Evolutionary conservation across 2,888 invertebrate species (phyloP).

Genomic region (Sclerodermus sp.): DNA sequence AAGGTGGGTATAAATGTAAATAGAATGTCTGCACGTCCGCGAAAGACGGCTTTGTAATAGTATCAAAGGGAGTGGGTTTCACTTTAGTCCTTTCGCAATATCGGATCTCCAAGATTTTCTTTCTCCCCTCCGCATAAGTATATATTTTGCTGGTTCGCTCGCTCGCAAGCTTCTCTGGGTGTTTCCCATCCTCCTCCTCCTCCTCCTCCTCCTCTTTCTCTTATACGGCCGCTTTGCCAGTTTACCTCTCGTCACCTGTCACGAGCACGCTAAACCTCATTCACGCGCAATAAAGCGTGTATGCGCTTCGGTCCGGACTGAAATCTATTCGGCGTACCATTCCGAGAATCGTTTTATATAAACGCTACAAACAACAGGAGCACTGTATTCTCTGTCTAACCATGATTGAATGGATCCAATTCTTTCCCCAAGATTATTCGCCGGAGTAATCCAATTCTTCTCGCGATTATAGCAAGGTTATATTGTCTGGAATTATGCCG

Average conservation of each 20-base stretch:
- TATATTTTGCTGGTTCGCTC: background rate
- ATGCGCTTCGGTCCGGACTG: background rate
- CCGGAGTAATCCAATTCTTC: too few relatives aligned
- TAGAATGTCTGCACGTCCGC: constrained; percentile 47
- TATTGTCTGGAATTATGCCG: too few relatives aligned
- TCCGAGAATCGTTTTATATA: constrained; percentile 3
- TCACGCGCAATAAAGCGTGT: constrained; percentile 12
- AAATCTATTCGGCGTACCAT: too few relatives aligned
- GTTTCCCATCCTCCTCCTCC: background rate
- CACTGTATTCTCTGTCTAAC: too few relatives aligned
- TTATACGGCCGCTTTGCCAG: constrained; percentile 1
- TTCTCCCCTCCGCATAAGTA: background rate
- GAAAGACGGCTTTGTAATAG: constrained; percentile 44
- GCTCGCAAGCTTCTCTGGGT: too few relatives aligned
- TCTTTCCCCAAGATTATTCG: too few relatives aligned
- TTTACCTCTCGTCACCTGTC: constrained; percentile 18
- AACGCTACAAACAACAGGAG: constrained; percentile 8
- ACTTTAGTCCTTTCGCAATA: constrained; percentile 26
- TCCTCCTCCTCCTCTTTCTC: background rate
- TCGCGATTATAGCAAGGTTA: too few relatives aligned
- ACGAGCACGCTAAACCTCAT: constrained; percentile 21
- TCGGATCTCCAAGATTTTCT: constrained; percentile 18
- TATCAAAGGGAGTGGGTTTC: constrained; percentile 40
- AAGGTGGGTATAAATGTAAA: constrained; percentile 51
- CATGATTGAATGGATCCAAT: too few relatives aligned